Conservation (phyloP, 2,888 invertebrate genomes). For the Melanostoma mellinum region DNA sequence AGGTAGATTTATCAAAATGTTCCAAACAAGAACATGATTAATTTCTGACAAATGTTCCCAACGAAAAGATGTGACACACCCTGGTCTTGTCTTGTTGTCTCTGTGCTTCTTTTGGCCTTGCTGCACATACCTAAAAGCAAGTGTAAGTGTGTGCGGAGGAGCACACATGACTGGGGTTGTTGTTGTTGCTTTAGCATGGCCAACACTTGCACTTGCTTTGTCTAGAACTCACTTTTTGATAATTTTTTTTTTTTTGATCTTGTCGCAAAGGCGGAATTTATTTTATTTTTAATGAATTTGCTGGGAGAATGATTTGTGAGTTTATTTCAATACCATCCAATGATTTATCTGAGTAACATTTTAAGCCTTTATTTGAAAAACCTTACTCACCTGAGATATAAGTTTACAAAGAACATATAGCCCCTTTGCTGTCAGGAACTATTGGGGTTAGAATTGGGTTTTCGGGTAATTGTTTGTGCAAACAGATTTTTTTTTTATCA, state of each 20-base stretch:
- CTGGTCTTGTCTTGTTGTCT: slow-evolving; percentile 68
- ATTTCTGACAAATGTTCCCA: slow-evolving; percentile 82
- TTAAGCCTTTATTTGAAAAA: no score
- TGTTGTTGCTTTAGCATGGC: slow-evolving; percentile 11
- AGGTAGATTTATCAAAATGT: slow-evolving; percentile 73
- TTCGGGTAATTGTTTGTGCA: no score
- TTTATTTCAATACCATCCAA: not conserved
- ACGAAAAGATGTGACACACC: slow-evolving; percentile 81
- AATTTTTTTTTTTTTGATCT: slow-evolving; percentile 21
- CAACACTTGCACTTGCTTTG: slow-evolving; percentile 61
- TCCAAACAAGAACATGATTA: slow-evolving; percentile 80
- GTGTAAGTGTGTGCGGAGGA: slow-evolving; percentile 38
- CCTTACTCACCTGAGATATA: no score
- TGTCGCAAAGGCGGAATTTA: not conserved
- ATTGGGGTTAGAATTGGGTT: no score
- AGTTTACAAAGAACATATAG: no score
- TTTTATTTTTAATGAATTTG: no score
- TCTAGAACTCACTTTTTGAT: slow-evolving; percentile 37
- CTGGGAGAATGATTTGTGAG: slow-evolving; percentile 46
- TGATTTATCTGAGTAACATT: no score
- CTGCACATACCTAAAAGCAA: not conserved
- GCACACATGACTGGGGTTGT: slow-evolving; percentile 36
- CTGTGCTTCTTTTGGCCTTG: slow-evolving; percentile 26
- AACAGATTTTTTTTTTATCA: no score
- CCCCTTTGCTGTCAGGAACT: no score